phyloP scores from a whole-genome alignment of 2,888 invertebrate genomes.

The Autographa gamma region DNA sequence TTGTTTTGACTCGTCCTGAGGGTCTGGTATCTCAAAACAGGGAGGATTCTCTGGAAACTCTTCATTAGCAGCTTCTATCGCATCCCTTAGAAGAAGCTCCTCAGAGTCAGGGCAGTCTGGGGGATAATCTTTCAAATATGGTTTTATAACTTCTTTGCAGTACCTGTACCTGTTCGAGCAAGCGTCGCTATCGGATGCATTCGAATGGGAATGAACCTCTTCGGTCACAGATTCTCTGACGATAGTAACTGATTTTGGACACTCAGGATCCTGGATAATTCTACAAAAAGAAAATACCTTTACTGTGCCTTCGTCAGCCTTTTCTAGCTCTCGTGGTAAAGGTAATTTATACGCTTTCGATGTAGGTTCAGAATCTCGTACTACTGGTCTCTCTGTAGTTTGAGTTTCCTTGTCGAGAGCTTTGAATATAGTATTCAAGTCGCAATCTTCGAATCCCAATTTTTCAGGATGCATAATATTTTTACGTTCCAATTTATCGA shows the following conservation, averaged over 20 bases:
- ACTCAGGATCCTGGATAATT: constrained; percentile 61
- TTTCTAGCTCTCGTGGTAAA: constrained; percentile 41
- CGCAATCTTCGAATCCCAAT: constrained; percentile 47
- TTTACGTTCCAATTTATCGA: constrained; percentile 11
- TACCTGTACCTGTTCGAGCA: constrained; percentile 62
- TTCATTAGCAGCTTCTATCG: constrained; percentile 52
- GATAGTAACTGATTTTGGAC: constrained; percentile 57
- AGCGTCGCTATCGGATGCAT: constrained; percentile 34
- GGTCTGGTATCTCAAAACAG: constrained; percentile 36
- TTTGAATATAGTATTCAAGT: constrained; percentile 45
- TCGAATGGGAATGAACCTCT: constrained; percentile 53
- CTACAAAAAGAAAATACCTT: constrained; percentile 65
- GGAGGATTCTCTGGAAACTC: constrained; percentile 64
- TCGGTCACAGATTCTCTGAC: constrained; percentile 64
- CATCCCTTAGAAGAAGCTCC: constrained; percentile 59
- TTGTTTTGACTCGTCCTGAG: constrained; percentile 3
- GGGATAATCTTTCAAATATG: constrained; percentile 61
- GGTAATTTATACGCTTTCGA: constrained; percentile 38
- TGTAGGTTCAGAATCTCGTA: constrained; percentile 2
- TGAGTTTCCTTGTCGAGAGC: constrained; percentile 65
- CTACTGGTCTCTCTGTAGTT: constrained; percentile 47
- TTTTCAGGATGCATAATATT: constrained; percentile 68
- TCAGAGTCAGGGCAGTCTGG: constrained; percentile 57
- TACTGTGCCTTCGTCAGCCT: constrained; percentile 42
- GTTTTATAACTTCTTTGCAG: constrained; percentile 70